Evolutionary conservation across 1,140 invertebrate genomes (phyloP), one percentile per base, ranked within the genome.

Genomic region (Batillaria attramentaria): DNA sequence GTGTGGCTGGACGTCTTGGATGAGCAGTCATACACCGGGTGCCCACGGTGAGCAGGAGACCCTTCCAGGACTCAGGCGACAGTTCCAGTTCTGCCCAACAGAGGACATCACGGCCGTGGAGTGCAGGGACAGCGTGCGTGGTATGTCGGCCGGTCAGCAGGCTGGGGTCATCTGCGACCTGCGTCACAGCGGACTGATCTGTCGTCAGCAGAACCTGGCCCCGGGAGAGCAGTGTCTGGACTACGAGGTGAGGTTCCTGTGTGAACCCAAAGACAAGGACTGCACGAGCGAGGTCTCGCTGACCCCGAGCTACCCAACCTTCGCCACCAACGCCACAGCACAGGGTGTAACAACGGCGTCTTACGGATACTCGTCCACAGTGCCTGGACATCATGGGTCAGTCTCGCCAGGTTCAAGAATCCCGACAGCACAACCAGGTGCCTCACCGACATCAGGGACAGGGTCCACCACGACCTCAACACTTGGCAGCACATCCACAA

Each of bases 161-260:
- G 95, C 76, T 6, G 73, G 62, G 84, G 94, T 95, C 0, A 93
- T 94, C 68, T 97, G 96, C 86, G 94, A 93, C 84, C 85, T 96
- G 33, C 92, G 94, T 82, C 82, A 84, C 69, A 92, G 92, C 57
- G 95, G 95, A 1, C 90, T 97, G 0, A 87, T 94, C 10, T 97
- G 96, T 86, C 86, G 91, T 33, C 86, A 89, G 57, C 72, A 69
- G 39, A 74, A 87, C 62, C 89, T 89, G 68, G 80, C 81, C 0
- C 74, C 72, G 20, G 85, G 85, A 2, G 81, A 86, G 20, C 54
- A 72, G 60, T 92, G 91, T 80, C 84, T 83, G 41, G 94, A 96
- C 87, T 96, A 95, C 88, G 95, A 96, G 88, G 93, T 96, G 24
- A 92, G 94, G 39, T 93, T 95, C 42, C 91, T 93, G 39, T 96